Evolutionary conservation across 2,797 vertebrate species (phyloP).

Genomic region (Delichon dasypus): DNA sequence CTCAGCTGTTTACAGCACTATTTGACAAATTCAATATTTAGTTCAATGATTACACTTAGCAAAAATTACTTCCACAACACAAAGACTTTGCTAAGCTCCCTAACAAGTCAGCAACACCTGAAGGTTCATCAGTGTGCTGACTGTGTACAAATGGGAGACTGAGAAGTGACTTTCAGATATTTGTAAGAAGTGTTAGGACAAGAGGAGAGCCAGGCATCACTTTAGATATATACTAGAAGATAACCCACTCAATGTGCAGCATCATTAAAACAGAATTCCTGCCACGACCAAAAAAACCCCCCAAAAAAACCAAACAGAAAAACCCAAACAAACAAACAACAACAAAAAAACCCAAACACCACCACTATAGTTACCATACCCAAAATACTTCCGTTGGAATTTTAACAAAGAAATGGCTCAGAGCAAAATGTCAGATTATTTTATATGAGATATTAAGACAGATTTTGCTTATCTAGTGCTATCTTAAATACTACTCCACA

Average conservation of each 20-base stretch:
- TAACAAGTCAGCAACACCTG: neutral
- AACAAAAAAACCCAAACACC: too few relatives aligned
- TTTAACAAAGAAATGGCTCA: slow-evolving; percentile 40
- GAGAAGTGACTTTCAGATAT: neutral
- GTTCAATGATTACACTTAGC: neutral
- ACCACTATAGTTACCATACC: neutral
- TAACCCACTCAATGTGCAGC: neutral
- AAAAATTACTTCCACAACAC: neutral
- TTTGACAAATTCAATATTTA: neutral
- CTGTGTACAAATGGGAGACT: neutral
- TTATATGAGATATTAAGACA: slow-evolving; percentile 19
- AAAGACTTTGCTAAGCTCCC: neutral
- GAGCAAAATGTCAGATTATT: slow-evolving; percentile 24
- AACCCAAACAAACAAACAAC: too few relatives aligned
- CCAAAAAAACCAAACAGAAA: neutral
- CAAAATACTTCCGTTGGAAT: slow-evolving; percentile 28
- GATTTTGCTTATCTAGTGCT: neutral
- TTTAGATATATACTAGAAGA: neutral
- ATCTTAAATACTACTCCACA: slow-evolving; percentile 26
- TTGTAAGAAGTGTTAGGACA: neutral
- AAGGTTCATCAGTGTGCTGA: neutral
- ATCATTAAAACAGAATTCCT: neutral
- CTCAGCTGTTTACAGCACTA: neutral
- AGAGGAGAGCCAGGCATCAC: neutral
- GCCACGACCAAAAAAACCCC: neutral